Percentiles rank a stretch among this genome's conserved stretches.
Conservation (phyloP, 2,888 invertebrate species). For the Ditylenchus weischeri region DNA sequence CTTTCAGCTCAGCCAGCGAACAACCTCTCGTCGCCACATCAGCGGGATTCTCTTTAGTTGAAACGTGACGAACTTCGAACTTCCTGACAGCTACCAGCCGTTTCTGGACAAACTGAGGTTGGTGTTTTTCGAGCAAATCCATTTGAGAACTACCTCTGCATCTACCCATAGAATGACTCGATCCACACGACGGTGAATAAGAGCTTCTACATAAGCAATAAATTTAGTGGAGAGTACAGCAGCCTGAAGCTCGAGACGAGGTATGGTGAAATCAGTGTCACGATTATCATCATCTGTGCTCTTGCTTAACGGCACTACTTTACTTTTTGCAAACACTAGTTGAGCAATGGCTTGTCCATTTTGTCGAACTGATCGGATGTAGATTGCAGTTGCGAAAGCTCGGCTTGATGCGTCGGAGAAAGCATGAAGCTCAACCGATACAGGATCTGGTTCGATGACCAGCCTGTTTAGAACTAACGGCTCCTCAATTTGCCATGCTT, state of each 20-base stretch:
- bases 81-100: constrained; percentile 18
- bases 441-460: too few relatives aligned
- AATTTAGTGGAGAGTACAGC: not conserved
- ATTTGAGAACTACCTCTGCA: constrained; percentile 15
- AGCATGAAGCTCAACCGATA: too few relatives aligned
- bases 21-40: constrained; percentile 44
- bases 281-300: not conserved
- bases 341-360: too few relatives aligned
- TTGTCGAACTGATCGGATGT: too few relatives aligned
- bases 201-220: constrained; percentile 2
- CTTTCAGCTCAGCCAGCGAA: constrained; percentile 18
- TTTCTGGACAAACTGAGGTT: constrained; percentile 23
- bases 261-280: not conserved
- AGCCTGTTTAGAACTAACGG: too few relatives aligned
- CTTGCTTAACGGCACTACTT: not conserved
- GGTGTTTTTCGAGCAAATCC: constrained; percentile 14
- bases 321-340: not conserved
- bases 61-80: constrained; percentile 35
- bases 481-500: too few relatives aligned
- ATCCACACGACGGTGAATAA: not conserved
- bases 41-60: constrained; percentile 47
- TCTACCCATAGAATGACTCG: constrained; percentile 28
- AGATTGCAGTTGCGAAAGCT: too few relatives aligned
- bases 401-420: too few relatives aligned
- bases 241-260: constrained; percentile 10